Evolutionary conservation across 1,140 invertebrate genomes (phyloP).

Genomic region (Ditylenchus dipsaci): DNA sequence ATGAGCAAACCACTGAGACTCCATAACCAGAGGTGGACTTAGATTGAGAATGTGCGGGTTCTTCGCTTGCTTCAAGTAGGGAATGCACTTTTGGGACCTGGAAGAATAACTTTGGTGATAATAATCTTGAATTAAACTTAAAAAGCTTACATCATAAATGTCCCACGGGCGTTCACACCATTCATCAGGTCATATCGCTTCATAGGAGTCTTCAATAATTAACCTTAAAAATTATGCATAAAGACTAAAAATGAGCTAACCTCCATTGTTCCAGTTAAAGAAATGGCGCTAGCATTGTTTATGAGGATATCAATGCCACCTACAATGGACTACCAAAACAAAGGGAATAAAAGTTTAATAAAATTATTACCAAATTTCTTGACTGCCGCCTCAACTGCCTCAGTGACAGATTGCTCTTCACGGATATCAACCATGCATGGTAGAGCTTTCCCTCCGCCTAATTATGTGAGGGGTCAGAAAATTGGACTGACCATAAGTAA

Average conservation of each 20-base stretch:
- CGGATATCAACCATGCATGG: conserved; percentile 90
- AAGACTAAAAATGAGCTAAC: not conserved
- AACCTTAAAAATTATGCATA: no score
- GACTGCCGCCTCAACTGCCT: conserved; percentile 79
- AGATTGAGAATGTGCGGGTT: conserved; percentile 94
- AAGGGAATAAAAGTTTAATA: no score
- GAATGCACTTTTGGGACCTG: conserved; percentile 85
- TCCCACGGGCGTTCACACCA: conserved; percentile 81
- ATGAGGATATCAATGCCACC: conserved; percentile 82
- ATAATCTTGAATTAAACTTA: not conserved
- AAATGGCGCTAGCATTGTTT: conserved; percentile 79
- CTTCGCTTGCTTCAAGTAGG: conserved; percentile 77
- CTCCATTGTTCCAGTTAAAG: conserved; percentile 72
- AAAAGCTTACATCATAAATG: conserved; percentile 74
- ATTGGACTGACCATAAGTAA: not conserved
- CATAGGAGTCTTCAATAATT: conserved; percentile 72
- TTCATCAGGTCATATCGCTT: conserved; percentile 93
- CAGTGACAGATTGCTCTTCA: conserved; percentile 74
- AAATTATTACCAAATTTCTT: conserved; percentile 81
- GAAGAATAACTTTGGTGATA: not conserved
- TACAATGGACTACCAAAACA: not conserved
- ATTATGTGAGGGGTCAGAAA: not conserved
- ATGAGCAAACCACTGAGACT: conserved; percentile 81
- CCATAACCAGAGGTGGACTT: conserved; percentile 85
- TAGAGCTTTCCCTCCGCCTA: conserved; percentile 82